Evolutionary conservation across 35 echinoderm and acorn worm genomes (phyloP).

Genomic region (Hemicentrotus pulcherrimus): DNA sequence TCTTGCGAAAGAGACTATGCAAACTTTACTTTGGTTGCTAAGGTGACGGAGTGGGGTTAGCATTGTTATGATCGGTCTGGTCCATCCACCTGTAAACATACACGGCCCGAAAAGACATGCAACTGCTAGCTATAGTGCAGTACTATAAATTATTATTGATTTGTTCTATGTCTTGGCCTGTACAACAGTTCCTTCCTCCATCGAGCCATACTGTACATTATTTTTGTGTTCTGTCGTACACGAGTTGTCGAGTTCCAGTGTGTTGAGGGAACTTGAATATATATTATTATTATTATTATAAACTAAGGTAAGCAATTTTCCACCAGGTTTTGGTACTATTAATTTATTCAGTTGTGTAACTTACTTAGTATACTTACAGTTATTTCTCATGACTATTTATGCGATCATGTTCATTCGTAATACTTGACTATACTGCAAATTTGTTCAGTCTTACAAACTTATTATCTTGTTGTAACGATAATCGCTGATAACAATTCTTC

Average conservation of each 20-base stretch:
- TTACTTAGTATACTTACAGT: no score
- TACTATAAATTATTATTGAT: background rate
- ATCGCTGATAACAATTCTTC: no score
- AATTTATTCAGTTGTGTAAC: no score
- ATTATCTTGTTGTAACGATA: no score
- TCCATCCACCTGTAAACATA: background rate
- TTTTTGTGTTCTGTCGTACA: background rate
- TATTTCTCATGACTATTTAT: no score
- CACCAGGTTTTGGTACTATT: no score
- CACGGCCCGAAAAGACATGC: no score
- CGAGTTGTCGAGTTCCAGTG: background rate
- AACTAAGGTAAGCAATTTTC: background rate
- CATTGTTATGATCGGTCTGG: background rate
- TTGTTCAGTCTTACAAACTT: no score
- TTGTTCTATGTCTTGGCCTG: background rate
- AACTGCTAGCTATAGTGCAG: background rate
- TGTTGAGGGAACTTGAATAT: background rate
- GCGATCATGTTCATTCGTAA: no score
- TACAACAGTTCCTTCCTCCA: background rate
- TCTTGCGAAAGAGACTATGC: background rate
- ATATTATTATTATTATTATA: background rate
- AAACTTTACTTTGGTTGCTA: constrained; percentile 18
- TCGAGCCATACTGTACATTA: background rate
- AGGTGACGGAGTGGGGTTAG: background rate
- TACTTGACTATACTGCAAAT: no score